Evolutionary conservation across 2,888 invertebrate genomes (phyloP), one percentile per base, ranked within the genome.

Genomic region (Arge pagana): DNA sequence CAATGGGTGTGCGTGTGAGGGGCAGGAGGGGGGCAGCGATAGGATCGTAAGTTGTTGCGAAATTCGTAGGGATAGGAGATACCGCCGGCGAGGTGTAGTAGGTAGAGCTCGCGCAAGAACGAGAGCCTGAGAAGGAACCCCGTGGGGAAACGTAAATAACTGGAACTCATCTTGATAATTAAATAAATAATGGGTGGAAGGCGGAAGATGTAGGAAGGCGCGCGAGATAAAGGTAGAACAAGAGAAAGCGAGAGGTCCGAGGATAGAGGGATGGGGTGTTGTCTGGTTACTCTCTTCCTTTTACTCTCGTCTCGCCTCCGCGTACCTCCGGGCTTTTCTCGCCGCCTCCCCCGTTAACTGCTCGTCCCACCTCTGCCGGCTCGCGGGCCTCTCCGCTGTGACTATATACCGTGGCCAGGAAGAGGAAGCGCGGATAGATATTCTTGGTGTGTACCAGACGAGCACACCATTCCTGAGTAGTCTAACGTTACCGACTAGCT

Each of bases 131-230:
- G 16, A 24, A 19, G 18, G 26, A 30, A 8, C n/a, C 15, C 28
- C 16, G n/a, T n/a, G 11, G 30, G 21, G 52, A 35, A 13, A 26
- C 23, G 42, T 48, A 39, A 40, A 54, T 51, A 60, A 59, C 56
- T 57, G 48, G 55, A 59, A 57, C 48, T 59, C 56, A 41, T 53
- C 31, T 36, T 56, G 52, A 54, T 56, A 54, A 56, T 28, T 39
- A 51, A 61, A 58, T 52, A 54, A 59, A 52, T 42, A 48, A 62
- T 53, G 56, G 48, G 52, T 54, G 56, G 59, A 33, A 59, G 53
- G 26, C 11, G 59, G 58, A 59, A 58, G 61, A 60, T 55, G 58
- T 50, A 54, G 54, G 59, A 53, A 58, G 55, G 58, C 55, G 48
- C 37, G 13, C 13, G 18, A 52, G 37, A 21, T 41, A 57, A 55